Percentiles rank a stretch among this genome's conserved stretches.
Conservation (phyloP, 2,797 vertebrate genomes). For the Phoebastria nigripes region DNA sequence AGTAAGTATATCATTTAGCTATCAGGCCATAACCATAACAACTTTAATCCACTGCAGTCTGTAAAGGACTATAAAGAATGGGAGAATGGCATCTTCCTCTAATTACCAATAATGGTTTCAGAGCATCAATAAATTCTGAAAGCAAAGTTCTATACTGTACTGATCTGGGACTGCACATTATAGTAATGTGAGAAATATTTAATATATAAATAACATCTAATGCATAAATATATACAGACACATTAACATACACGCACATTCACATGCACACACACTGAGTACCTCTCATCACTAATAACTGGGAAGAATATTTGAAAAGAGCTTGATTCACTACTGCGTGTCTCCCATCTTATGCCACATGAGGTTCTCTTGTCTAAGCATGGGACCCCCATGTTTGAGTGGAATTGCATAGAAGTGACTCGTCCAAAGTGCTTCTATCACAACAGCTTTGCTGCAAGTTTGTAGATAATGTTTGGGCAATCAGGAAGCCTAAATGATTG, state of each 20-base stretch:
- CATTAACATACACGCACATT: neutral
- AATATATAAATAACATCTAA: neutral
- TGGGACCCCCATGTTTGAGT: neutral
- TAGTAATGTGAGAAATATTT: neutral
- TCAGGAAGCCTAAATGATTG: neutral
- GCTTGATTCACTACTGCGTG: neutral
- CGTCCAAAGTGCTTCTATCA: neutral
- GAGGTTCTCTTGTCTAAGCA: neutral
- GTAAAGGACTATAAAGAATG: neutral
- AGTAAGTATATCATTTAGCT: neutral
- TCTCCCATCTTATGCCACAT: neutral
- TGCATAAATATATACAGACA: neutral
- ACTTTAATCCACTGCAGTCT: neutral
- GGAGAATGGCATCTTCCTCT: neutral
- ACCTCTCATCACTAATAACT: neutral
- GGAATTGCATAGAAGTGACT: neutral
- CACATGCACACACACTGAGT: neutral
- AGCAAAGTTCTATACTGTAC: neutral
- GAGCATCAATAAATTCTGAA: neutral
- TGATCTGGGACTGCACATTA: neutral
- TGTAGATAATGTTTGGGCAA: neutral
- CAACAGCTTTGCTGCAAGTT: neutral
- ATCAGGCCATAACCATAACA: neutral
- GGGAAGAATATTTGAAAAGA: neutral
- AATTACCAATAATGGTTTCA: neutral